Base-by-base conservation (phyloP, 2,888 invertebrate species). In the Drosophila demipolita region DNA sequence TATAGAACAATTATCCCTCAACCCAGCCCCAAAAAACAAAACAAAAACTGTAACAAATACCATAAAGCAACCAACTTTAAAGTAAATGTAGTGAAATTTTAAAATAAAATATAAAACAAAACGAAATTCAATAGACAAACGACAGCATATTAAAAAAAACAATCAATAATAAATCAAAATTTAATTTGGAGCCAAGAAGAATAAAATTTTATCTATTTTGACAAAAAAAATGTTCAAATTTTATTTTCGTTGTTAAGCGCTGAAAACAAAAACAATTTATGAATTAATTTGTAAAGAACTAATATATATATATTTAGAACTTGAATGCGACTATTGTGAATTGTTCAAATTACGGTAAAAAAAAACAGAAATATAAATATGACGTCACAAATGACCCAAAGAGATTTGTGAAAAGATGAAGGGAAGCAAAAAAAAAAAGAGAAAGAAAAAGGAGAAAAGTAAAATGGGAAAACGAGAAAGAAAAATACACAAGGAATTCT, bases 401-500 rank as follows among this genome's bases (percentile, higher is more conserved):
- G 61, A 55, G 66, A 65, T 35, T 53, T 52, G 32, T 45, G 15
- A 45, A 45, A 23, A 38, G 33, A n/a, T 11, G 6, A 20, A 42
- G 1, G 3, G 15, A 20, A 61, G 66, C n/a, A n/a, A n/a, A 1
- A 49, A 62, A 60, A 59, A 61, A 63, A 65, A 52, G 35, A 54
- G 49, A 63, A 3, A 40, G 53, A 15, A 49, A 42, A 52, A 52
- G 42, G 29, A 59, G 72, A 71, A 58, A 50, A 58, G 54, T 61
- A 57, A 78, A 23, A 45, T 15, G 77, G 58, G 55, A 72, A 71
- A 29, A 29, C 4, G 29, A 29, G 29, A 29, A 83, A 54, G 78
- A 89, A 85, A 45, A 85, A 90, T 83, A 86, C 85, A 86, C 87
- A 90, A 87, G 85, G 91, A 87, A 87, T 91, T 91, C 90, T 90